Evolutionary conservation across 2,888 invertebrate genomes (phyloP).

Genomic region (Siphlonurus alternatus): DNA sequence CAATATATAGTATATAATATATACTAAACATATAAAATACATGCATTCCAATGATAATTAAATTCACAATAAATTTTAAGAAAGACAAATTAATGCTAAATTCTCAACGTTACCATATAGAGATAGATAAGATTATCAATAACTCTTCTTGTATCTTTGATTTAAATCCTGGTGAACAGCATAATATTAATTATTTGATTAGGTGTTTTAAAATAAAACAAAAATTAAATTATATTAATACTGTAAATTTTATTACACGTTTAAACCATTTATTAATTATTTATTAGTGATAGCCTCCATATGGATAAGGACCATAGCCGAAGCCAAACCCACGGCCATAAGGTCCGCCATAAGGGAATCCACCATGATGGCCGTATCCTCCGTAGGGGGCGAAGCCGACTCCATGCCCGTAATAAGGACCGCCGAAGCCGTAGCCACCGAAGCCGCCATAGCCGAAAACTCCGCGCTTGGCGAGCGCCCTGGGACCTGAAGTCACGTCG

Average conservation of each 20-base stretch:
- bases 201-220: no score
- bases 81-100: no score
- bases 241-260: not conserved
- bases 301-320: not conserved
- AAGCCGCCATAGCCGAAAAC: not conserved
- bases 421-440: not conserved
- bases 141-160: no score
- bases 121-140: no score
- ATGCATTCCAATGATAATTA: no score
- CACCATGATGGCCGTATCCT: not conserved
- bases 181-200: no score
- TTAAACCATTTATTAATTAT: not conserved
- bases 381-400: not conserved
- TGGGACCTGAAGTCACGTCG: not conserved
- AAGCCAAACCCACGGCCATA: not conserved
- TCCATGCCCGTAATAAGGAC: not conserved
- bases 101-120: no score
- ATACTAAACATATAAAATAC: no score
- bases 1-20: no score
- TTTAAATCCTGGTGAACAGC: no score
- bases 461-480: not conserved
- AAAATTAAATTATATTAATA: no score
- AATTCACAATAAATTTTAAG: no score
- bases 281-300: not conserved
- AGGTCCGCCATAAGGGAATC: not conserved